Base-by-base conservation (phyloP, 2,113 vertebrate species). In the rat (Rattus norvegicus) region DNA sequence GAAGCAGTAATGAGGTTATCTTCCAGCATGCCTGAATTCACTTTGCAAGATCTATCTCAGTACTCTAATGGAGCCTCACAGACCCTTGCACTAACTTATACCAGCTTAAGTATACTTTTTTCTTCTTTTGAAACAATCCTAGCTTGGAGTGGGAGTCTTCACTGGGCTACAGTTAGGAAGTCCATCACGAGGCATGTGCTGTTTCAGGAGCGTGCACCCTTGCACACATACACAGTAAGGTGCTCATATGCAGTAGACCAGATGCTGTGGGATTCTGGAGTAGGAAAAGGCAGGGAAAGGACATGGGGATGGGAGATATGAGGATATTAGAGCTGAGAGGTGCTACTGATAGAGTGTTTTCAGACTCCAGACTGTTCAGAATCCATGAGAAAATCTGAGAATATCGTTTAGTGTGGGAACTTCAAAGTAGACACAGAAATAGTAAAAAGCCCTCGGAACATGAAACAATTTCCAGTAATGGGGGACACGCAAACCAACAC, bases 61-160 rank as follows among this genome's bases (percentile, higher is more conserved):
- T 26, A 33, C 26, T 93, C 14, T 56, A 26, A 39, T 26, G 43
- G 54, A 65, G 39, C 63, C 70, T 47, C 49, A 11, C 10, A 91
- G 69, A 54, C 84, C 36, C 77, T 93, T 95, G 9, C 75, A 54
- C 87, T 94, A 90, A 95, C 75, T 88, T 75, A 6, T 13, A 70
- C 52, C 61, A 73, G 72, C 36, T 94, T 6, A 43, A 22, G 72
- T 73, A 73, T 43, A 39, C 36, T 36, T 17, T 36, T 17, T 33
- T n/a, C 7, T n/a, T 72, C 36, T 72, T 20, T n/a, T 63, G 63
- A 81, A 96, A 47, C 47, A 36, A 72, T 7, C 8, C 69, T 59
- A 85, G 2, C 36, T 43, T 17, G 26, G 26, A 47, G 26, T 5
- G 4, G 43, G 12, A 1, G 4, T 52, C 83, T 85, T 28, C 63